Evolutionary conservation across 2,797 vertebrate species (phyloP).

Genomic region (Muscicapa comitata): DNA sequence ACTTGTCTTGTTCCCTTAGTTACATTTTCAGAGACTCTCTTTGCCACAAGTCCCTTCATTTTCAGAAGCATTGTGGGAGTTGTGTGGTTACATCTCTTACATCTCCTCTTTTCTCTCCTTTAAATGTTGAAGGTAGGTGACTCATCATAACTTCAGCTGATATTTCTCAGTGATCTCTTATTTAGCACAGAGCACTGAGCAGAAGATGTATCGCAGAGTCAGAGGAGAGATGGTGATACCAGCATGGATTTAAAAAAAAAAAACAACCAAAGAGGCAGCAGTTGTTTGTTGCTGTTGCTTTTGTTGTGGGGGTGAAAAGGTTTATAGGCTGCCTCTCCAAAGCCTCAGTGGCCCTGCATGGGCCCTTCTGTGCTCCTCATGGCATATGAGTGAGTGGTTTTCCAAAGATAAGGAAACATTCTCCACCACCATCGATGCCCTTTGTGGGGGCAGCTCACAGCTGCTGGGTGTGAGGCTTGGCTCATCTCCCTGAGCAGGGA

Average conservation of each 20-base stretch:
- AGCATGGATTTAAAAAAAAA: not conserved
- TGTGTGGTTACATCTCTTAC: constrained; percentile 58
- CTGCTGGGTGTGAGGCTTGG: not conserved
- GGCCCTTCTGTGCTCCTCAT: not conserved
- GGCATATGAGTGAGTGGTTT: not conserved
- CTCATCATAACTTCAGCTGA: constrained; percentile 37
- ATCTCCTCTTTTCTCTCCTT: not conserved
- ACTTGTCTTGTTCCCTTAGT: constrained; percentile 56
- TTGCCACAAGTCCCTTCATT: constrained; percentile 32
- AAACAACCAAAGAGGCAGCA: not conserved
- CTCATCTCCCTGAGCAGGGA: not conserved
- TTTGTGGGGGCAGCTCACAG: not conserved
- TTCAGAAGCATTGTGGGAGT: constrained; percentile 45
- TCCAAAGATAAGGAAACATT: not conserved
- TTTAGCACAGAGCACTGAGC: not conserved
- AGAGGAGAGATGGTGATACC: not conserved
- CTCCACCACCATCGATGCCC: rapidly evolving
- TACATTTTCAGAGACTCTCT: constrained; percentile 30
- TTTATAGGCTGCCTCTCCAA: not conserved
- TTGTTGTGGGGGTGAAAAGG: not conserved
- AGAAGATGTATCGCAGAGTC: constrained; percentile 34
- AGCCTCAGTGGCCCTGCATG: not conserved
- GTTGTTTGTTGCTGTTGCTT: not conserved
- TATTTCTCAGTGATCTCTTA: constrained; percentile 52
- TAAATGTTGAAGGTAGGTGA: constrained; percentile 61